phyloP scores from a whole-genome alignment of 2,888 invertebrate genomes.

The Drosophila antonietae region DNA sequence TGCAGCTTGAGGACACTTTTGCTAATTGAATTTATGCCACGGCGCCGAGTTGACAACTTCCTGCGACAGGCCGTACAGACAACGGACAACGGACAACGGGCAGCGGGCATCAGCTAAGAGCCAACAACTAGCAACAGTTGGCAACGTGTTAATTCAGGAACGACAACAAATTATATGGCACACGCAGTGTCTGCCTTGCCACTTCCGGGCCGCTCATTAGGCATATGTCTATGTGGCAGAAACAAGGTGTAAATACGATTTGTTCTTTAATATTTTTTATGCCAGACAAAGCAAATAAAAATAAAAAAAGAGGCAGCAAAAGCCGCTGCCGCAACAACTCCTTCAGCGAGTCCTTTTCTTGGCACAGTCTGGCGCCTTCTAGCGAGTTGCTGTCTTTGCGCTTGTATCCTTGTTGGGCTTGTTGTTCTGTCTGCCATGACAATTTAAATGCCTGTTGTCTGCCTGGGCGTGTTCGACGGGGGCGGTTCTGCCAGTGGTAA shows the following conservation, averaged over 20 bases:
- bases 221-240: slow-evolving; percentile 66
- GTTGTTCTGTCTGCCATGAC: slow-evolving; percentile 53
- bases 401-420: slow-evolving; percentile 26
- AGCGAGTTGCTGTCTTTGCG: slow-evolving; percentile 29
- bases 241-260: slow-evolving; percentile 78
- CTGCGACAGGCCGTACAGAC: slow-evolving; percentile 35
- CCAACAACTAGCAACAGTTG: slow-evolving; percentile 72
- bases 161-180: slow-evolving; percentile 22
- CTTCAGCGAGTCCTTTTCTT: slow-evolving; percentile 34
- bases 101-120: neutral
- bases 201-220: slow-evolving; percentile 68
- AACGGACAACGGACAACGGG: neutral
- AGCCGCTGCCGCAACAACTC: slow-evolving; percentile 8
- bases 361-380: slow-evolving; percentile 26
- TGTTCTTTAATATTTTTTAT: slow-evolving; percentile 32
- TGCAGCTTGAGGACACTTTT: slow-evolving; percentile 67
- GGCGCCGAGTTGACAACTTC: slow-evolving; percentile 70
- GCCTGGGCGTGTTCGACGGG: slow-evolving; percentile 1
- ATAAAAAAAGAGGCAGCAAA: slow-evolving; percentile 31
- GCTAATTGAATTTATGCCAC: slow-evolving; percentile 79
- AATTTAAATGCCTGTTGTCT: slow-evolving; percentile 70
- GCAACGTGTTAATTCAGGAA: slow-evolving; percentile 72
- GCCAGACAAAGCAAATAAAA: slow-evolving; percentile 31
- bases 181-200: slow-evolving; percentile 15
- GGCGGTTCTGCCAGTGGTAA: slow-evolving; percentile 44